phyloP scores from a whole-genome alignment of 2,797 vertebrate genomes.

The Triplophysa bombifrons region DNA sequence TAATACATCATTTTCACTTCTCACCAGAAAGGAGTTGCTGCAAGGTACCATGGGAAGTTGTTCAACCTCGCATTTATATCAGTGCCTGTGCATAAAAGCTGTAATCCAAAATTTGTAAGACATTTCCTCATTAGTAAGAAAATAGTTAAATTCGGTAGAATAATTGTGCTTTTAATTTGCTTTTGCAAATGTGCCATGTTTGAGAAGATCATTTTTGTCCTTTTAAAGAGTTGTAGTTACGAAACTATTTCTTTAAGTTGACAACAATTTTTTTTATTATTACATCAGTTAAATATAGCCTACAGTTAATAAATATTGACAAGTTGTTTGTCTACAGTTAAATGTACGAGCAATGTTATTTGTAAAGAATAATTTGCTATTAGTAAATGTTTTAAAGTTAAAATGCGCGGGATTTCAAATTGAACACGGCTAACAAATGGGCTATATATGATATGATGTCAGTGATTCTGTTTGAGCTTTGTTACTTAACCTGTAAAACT shows the following conservation, averaged over 20 bases:
- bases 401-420: slow-evolving; percentile 13
- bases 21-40: slow-evolving; percentile 21
- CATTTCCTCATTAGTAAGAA: slow-evolving; percentile 35
- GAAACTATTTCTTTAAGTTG: background rate
- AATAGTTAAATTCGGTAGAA: slow-evolving; percentile 7
- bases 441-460: slow-evolving; percentile 62
- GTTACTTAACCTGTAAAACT: slow-evolving; percentile 88
- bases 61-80: slow-evolving; percentile 32
- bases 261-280: background rate
- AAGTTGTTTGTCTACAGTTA: background rate
- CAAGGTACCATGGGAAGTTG: slow-evolving; percentile 35
- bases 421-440: slow-evolving; percentile 33
- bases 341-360: background rate
- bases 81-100: slow-evolving; percentile 29
- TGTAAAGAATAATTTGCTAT: background rate
- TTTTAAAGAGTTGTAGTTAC: background rate
- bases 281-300: background rate
- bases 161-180: slow-evolving; percentile 1
- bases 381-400: background rate
- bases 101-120: background rate
- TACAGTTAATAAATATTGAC: background rate
- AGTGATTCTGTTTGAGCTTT: slow-evolving; percentile 68
- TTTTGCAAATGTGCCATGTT: background rate
- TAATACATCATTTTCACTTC: background rate
- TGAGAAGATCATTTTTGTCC: background rate